These are phyloP conservation scores for Cenopis cana DNA, from an alignment of 2,888 invertebrate genomes.

Conservation along the genomic window DNA sequence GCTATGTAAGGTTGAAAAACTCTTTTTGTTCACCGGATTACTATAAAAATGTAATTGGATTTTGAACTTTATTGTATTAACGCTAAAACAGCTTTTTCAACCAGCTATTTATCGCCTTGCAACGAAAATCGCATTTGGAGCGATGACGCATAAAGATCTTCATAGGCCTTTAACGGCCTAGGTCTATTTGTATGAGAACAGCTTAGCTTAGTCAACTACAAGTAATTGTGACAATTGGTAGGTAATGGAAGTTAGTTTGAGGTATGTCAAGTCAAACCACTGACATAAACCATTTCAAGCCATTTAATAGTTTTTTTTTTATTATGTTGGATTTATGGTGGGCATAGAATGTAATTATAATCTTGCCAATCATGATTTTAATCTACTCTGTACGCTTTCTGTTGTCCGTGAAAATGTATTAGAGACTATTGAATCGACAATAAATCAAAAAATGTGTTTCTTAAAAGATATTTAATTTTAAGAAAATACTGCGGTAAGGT, in stretches of 20 bases:
- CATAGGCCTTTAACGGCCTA: no score
- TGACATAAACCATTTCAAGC: background rate
- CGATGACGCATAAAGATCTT: no score
- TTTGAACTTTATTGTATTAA: no score
- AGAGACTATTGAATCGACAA: conserved; percentile 46
- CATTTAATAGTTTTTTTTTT: background rate
- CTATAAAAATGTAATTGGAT: no score
- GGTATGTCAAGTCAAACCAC: background rate
- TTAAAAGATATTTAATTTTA: background rate
- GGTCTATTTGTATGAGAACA: background rate
- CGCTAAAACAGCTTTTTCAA: no score
- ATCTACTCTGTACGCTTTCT: conserved; percentile 44
- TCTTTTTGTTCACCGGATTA: no score
- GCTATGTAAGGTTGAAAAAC: no score
- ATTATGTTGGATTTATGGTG: background rate
- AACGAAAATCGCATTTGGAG: no score
- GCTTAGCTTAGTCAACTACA: background rate
- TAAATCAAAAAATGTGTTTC: background rate
- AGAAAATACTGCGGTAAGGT: background rate
- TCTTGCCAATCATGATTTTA: conserved; percentile 52
- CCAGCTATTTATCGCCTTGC: no score
- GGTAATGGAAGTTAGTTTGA: background rate
- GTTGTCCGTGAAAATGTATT: conserved; percentile 45
- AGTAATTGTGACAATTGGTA: background rate
- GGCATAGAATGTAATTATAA: conserved; percentile 44